A percentile compares a stretch with the other conserved stretches of the same genome.
phyloP scores from a whole-genome alignment of 2,797 vertebrate genomes.

The Vultur gryphus region DNA sequence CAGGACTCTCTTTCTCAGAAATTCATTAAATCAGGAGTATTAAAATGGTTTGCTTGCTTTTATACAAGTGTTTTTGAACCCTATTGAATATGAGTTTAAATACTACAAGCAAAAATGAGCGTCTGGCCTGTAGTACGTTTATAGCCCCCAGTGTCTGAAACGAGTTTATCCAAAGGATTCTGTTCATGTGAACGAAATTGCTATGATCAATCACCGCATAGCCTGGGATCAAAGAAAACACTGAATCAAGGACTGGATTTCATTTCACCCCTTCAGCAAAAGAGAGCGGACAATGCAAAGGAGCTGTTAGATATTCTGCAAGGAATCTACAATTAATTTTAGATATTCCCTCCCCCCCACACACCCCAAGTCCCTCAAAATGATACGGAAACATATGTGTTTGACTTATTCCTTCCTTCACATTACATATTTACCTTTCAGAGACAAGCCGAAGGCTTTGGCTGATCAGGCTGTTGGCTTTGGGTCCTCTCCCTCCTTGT shows the following conservation, averaged over 20 bases:
- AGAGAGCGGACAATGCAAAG: not conserved
- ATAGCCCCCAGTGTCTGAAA: constrained; percentile 30
- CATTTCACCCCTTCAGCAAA: not conserved
- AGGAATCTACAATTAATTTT: not conserved
- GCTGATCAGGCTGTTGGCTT: not conserved
- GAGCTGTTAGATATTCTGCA: constrained; percentile 8
- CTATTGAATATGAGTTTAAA: constrained; percentile 41
- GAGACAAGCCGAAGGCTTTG: not conserved
- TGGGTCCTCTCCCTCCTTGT: not conserved
- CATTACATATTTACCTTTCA: not conserved
- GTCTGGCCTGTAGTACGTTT: constrained; percentile 21
- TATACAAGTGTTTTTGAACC: constrained; percentile 8
- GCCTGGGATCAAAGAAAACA: constrained; percentile 43
- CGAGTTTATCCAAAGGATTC: constrained; percentile 56
- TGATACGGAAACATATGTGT: not conserved
- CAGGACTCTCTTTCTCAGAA: not conserved
- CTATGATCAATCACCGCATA: constrained; percentile 42
- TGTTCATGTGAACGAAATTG: constrained; percentile 65
- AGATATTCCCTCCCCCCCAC: not conserved
- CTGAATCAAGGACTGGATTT: constrained; percentile 44
- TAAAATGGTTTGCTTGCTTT: not conserved
- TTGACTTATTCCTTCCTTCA: not conserved
- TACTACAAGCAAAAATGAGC: constrained; percentile 28
- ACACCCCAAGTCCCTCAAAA: not conserved
- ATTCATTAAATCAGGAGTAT: constrained; percentile 24